These are phyloP conservation scores for Eretmochelys imbricata DNA, from an alignment of 2,113 vertebrate genomes.

Conservation along the genomic window DNA sequence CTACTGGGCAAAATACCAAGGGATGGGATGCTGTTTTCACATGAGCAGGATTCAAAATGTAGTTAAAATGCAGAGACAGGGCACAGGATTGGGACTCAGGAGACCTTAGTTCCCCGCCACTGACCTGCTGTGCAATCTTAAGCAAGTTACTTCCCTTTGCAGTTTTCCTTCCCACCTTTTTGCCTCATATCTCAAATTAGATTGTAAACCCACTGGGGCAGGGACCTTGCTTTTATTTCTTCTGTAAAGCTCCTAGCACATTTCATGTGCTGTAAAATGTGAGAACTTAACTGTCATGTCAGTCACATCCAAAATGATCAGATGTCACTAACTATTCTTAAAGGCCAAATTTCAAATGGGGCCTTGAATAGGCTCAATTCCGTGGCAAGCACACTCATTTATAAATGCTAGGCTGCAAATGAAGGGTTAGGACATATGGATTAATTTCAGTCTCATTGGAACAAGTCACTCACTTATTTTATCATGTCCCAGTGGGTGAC, in stretches of 20 bases:
- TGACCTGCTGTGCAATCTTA: rapidly evolving
- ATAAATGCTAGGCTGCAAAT: neutral
- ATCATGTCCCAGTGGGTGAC: neutral
- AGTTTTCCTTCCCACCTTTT: neutral
- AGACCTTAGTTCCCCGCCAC: neutral
- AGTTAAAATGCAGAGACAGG: rapidly evolving
- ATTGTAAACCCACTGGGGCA: rapidly evolving
- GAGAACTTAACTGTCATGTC: neutral
- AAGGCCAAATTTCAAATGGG: neutral
- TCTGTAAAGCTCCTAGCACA: neutral
- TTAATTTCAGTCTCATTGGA: neutral
- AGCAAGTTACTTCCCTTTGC: neutral
- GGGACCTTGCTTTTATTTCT: neutral
- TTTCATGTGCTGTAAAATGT: neutral
- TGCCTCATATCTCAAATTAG: neutral
- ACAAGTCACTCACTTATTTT: neutral
- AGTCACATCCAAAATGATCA: neutral
- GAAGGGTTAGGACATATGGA: neutral
- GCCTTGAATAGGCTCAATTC: neutral
- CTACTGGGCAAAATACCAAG: neutral
- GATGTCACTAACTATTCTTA: neutral
- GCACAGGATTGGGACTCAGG: rapidly evolving
- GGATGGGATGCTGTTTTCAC: neutral
- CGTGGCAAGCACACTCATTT: neutral
- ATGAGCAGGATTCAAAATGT: neutral